Evolutionary conservation across 2,888 invertebrate species (phyloP).

Genomic region (Theodoxus fluviatilis): DNA sequence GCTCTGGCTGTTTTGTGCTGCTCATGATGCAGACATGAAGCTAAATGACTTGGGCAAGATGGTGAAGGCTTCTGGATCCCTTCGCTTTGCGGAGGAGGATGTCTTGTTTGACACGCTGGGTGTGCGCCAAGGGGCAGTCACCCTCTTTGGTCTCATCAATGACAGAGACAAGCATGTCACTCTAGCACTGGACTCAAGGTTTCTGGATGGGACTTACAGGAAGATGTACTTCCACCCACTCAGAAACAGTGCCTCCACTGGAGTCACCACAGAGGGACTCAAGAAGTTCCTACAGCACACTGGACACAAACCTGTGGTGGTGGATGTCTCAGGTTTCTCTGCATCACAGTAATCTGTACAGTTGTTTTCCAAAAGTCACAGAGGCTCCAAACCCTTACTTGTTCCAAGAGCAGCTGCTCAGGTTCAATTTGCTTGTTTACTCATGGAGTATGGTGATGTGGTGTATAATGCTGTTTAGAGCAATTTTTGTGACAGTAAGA

Average conservation of each 20-base stretch:
- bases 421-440: too few relatives aligned
- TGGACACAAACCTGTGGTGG: constrained; percentile 43
- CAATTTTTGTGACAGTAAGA: too few relatives aligned
- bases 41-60: constrained; percentile 58
- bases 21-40: constrained; percentile 58
- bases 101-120: constrained; percentile 58
- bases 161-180: constrained; percentile 55
- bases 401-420: too few relatives aligned
- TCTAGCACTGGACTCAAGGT: constrained; percentile 49
- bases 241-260: constrained; percentile 56
- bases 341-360: too few relatives aligned
- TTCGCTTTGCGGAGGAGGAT: constrained; percentile 61
- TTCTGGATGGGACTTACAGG: constrained; percentile 47
- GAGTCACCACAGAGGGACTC: constrained; percentile 46
- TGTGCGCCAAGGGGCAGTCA: constrained; percentile 62
- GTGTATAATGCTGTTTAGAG: too few relatives aligned
- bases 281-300: constrained; percentile 45
- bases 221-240: constrained; percentile 61
- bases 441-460: too few relatives aligned
- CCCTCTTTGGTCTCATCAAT: constrained; percentile 62
- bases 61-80: constrained; percentile 56
- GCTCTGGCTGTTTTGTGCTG: constrained; percentile 60
- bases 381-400: too few relatives aligned
- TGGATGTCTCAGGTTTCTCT: too few relatives aligned
- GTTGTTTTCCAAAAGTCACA: too few relatives aligned